Base-by-base conservation (phyloP, 1,140 invertebrate species). In the Anthonomus grandis region DNA sequence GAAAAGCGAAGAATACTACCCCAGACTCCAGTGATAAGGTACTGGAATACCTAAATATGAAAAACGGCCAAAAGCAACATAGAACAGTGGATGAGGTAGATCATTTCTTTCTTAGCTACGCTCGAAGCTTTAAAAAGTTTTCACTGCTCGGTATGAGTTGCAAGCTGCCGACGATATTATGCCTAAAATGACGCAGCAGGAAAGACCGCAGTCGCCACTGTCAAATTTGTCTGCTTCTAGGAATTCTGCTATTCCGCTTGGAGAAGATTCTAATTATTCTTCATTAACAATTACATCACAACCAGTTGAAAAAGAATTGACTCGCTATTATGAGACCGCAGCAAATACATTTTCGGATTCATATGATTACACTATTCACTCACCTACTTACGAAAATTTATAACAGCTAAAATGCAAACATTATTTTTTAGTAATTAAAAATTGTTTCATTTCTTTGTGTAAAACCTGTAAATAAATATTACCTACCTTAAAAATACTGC, bases 111-210 rank as follows among this genome's bases (percentile, higher is more conserved):
- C 19, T 22, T 1, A 21, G 42, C 42, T 45, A 24, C 19, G 8
- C 5, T n/a, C n/a, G n/a, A 19, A 45, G 2, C 13, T 45, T 45
- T 45, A 45, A 45, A 45, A 21, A 45, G 2, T 23, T 21, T 22
- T 15, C n/a, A n/a, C n/a, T 44, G 4, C 41, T 44, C 41, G 41
- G 41, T 44, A 44, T 22, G 41, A 44, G 23, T 44, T 44, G 23
- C 18, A 44, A 44, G 41, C 10, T 21, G 41, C 15, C 19, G 52
- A 42, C 46, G 37, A 54, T 45, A n/a, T 45, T 18, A 44, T n/a
- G n/a, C n/a, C n/a, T n/a, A n/a, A n/a, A n/a, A n/a, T n/a, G n/a
- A n/a, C 44, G 13, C 22, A 10, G 18, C 44, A 10, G 44, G 24
- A 25, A 25, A n/a, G 24, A 46, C 24, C 13, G 21, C 44, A 25